Conservation (phyloP, 2,797 vertebrate species). For the Tarsius wallacei region DNA sequence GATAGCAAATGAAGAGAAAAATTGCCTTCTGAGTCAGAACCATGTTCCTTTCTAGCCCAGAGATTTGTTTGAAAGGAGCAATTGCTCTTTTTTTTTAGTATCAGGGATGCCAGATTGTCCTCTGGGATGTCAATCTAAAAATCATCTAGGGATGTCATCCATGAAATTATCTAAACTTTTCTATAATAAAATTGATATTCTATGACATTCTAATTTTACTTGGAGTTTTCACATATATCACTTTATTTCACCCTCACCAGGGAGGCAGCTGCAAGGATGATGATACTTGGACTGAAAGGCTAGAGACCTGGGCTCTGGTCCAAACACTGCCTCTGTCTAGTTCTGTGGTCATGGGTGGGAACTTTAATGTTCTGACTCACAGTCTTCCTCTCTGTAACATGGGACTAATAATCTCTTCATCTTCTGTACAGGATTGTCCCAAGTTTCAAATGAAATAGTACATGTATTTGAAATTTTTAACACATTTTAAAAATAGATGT, state of each 20-base stretch:
- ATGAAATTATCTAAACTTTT: conserved; percentile 58
- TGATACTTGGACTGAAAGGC: background rate
- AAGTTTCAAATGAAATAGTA: background rate
- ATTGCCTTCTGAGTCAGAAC: background rate
- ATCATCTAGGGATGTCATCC: conserved; percentile 20
- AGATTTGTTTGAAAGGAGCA: conserved; percentile 13
- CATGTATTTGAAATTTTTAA: background rate
- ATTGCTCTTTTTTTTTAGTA: background rate
- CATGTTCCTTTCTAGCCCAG: background rate
- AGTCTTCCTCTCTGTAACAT: background rate
- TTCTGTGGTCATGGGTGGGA: background rate
- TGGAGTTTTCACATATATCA: background rate
- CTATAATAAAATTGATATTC: background rate
- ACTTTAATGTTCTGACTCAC: background rate
- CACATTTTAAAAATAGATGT: background rate
- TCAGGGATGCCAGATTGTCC: background rate
- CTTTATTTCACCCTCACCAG: background rate
- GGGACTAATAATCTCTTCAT: background rate
- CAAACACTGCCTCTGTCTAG: background rate
- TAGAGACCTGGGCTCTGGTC: no score
- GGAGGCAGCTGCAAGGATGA: background rate
- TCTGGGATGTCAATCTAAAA: conserved; percentile 46
- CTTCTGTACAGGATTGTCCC: background rate
- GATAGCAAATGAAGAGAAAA: background rate
- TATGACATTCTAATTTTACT: background rate